Conservation (phyloP, 2,113 vertebrate genomes). For the Strix aluco region DNA sequence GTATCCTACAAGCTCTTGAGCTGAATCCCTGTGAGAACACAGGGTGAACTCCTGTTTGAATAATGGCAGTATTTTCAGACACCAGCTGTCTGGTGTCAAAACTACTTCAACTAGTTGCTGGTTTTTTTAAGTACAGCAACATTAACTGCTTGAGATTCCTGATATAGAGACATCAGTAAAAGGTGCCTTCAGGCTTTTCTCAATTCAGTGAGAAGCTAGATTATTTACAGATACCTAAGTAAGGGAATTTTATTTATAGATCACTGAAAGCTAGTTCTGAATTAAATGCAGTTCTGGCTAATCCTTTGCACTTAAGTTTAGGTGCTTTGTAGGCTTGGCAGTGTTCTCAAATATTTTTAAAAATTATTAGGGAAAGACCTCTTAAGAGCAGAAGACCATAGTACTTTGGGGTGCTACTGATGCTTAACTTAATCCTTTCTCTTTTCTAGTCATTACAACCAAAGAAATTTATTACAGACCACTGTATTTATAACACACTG, state of each 20-base stretch:
- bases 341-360: neutral
- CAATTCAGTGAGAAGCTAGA: neutral
- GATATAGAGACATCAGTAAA: neutral
- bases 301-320: neutral
- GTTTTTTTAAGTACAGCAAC: neutral
- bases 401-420: neutral
- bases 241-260: neutral
- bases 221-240: conserved; percentile 19
- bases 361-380: neutral
- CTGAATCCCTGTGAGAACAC: neutral
- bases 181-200: neutral
- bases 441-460: neutral
- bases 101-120: neutral
- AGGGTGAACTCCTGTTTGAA: neutral
- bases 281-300: conserved; percentile 5
- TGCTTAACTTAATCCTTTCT: neutral
- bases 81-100: neutral
- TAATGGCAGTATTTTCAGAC: neutral
- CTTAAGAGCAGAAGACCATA: neutral
- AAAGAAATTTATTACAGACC: neutral
- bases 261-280: conserved; percentile 15
- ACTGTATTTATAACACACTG: neutral
- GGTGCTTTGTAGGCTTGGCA: conserved; percentile 8
- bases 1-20: neutral
- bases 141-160: neutral